Evolutionary conservation across 2,888 invertebrate genomes (phyloP).

Genomic region (Auanema sp.): DNA sequence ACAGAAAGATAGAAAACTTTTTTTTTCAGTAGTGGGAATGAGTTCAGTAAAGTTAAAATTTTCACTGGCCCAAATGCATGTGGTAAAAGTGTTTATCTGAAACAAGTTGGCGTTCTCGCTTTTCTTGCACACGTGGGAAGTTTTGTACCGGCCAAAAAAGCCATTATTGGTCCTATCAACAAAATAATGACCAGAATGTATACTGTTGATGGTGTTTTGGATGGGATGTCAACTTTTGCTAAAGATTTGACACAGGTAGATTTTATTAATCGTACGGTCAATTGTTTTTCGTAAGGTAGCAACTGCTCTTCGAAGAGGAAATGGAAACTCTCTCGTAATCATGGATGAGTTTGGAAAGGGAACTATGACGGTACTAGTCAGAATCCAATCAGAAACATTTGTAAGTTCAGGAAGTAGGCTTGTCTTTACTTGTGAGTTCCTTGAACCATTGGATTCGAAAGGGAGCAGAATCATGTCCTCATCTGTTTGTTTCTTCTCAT

Average conservation of each 20-base stretch:
- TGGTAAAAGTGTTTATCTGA: constrained; percentile 88
- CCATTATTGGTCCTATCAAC: constrained; percentile 75
- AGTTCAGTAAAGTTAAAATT: constrained; percentile 73
- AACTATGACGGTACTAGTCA: constrained; percentile 69
- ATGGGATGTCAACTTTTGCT: constrained; percentile 82
- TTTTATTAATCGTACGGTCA: no score
- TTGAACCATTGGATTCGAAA: constrained; percentile 73
- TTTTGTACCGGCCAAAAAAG: constrained; percentile 81
- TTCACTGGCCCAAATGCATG: constrained; percentile 87
- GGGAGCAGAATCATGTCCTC: constrained; percentile 72
- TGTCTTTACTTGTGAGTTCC: constrained; percentile 75
- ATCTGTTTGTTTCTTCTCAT: constrained; percentile 79
- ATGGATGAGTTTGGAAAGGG: constrained; percentile 89
- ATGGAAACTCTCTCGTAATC: constrained; percentile 75
- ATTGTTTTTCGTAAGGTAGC: no score
- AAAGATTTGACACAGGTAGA: constrained; percentile 83
- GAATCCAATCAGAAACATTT: neutral
- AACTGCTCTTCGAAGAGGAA: constrained; percentile 74
- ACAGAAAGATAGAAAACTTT: neutral
- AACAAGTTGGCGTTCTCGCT: constrained; percentile 79
- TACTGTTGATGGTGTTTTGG: constrained; percentile 77
- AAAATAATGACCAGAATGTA: constrained; percentile 73
- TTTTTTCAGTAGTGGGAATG: constrained; percentile 61
- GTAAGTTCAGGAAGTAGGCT: constrained; percentile 73
- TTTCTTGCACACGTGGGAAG: constrained; percentile 86